Percentiles rank a stretch among this genome's conserved stretches.
Evolutionary conservation across 2,797 vertebrate genomes (phyloP).

Genomic region (Sciaenops ocellatus): DNA sequence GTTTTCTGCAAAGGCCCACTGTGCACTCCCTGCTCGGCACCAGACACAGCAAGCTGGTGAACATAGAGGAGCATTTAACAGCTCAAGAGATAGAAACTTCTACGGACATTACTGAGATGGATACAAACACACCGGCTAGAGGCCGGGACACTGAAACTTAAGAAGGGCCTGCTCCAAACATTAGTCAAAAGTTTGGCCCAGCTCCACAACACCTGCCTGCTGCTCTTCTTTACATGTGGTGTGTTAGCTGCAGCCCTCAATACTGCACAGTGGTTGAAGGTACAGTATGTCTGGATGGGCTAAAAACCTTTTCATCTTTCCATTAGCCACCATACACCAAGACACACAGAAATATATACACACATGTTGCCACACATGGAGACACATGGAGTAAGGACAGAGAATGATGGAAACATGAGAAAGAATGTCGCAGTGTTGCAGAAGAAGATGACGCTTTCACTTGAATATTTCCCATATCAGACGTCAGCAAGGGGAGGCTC

Average conservation of each 20-base stretch:
- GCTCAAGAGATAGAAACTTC: not conserved
- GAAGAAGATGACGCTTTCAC: constrained; percentile 17
- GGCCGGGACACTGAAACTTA: not conserved
- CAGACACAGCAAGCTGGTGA: no score
- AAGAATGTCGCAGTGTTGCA: not conserved
- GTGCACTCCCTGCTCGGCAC: no score
- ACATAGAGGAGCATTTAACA: not conserved
- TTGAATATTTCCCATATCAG: constrained; percentile 23
- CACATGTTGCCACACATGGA: not conserved
- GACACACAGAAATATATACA: not conserved
- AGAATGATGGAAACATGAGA: not conserved
- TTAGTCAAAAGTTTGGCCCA: not conserved
- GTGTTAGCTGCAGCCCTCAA: not conserved
- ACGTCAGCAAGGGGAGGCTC: constrained; percentile 10
- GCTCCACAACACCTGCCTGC: no score
- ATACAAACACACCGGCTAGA: not conserved
- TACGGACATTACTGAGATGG: not conserved
- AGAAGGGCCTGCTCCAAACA: not conserved
- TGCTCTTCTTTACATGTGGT: not conserved
- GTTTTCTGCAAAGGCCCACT: not conserved
- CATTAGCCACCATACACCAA: not conserved
- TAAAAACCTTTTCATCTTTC: not conserved
- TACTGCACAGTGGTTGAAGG: not conserved
- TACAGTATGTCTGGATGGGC: not conserved
- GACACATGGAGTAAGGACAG: constrained; percentile 22